These are phyloP conservation scores for Chionomys nivalis DNA, from an alignment of 2,113 vertebrate species.

Conservation along the genomic window DNA sequence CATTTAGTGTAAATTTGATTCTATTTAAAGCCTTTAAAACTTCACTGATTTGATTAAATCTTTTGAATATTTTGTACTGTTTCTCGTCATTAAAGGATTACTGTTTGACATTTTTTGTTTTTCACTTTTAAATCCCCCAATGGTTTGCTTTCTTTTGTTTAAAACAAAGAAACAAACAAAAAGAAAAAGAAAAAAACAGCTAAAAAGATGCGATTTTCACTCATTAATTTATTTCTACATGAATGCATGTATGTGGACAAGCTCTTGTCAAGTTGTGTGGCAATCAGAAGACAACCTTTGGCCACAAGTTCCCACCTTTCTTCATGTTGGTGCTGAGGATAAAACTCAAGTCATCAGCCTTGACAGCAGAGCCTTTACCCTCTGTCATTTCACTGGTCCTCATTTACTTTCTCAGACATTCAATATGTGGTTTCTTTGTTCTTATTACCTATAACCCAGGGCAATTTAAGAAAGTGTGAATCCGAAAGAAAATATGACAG, in stretches of 20 bases:
- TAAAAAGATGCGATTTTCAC: neutral
- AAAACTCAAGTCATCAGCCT: neutral
- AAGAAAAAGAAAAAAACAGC: neutral
- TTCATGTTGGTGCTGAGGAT: neutral
- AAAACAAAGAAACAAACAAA: neutral
- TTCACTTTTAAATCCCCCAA: neutral
- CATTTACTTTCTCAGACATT: neutral
- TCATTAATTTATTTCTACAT: neutral
- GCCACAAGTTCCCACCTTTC: neutral
- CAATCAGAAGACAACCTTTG: neutral
- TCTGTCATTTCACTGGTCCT: neutral
- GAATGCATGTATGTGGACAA: neutral
- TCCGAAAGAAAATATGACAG: neutral
- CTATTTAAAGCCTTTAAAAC: neutral
- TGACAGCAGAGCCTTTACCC: neutral
- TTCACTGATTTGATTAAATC: neutral
- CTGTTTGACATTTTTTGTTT: neutral
- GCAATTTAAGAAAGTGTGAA: neutral
- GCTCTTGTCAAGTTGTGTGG: neutral
- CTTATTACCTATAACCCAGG: neutral
- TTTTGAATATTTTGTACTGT: neutral
- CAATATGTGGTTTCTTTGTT: neutral
- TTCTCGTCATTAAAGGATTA: neutral
- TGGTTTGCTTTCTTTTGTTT: neutral
- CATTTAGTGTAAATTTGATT: neutral